phyloP scores from a whole-genome alignment of 30 jellyfish, hydroid and myxozoan genomes.

The Turritopsis dohrnii region DNA sequence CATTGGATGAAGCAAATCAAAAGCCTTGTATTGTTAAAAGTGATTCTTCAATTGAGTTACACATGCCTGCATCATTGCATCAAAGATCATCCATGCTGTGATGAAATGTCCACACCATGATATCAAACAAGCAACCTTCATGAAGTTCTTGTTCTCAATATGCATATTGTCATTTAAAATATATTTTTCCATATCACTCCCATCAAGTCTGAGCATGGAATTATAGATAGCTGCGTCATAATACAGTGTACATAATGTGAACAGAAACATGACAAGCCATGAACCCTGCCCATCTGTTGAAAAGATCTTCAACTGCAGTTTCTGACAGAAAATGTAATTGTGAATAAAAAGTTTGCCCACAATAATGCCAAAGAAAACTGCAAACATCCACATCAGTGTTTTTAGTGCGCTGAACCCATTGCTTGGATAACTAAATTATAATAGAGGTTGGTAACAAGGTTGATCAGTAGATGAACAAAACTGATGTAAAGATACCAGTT shows the following conservation, averaged over 20 bases:
- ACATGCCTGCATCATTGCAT: constrained; percentile 53
- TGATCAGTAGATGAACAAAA: too few species aligned
- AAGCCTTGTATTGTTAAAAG: too few species aligned
- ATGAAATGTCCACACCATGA: constrained; percentile 53
- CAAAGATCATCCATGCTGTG: constrained; percentile 52
- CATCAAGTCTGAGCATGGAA: constrained; percentile 18
- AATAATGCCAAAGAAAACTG: constrained; percentile 32
- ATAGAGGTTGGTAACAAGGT: background rate
- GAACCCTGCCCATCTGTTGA: constrained; percentile 51
- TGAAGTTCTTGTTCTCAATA: constrained; percentile 27
- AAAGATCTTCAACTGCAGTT: constrained; percentile 28
- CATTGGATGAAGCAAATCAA: background rate
- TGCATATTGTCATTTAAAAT: constrained; percentile 1
- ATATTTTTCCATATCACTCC: constrained; percentile 12
- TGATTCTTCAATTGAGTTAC: background rate
- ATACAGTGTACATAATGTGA: constrained; percentile 17
- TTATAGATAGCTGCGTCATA: constrained; percentile 24
- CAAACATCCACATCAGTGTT: constrained; percentile 43
- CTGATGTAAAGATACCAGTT: too few species aligned
- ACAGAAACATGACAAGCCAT: constrained; percentile 41
- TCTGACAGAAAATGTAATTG: constrained; percentile 19
- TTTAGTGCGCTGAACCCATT: constrained; percentile 38
- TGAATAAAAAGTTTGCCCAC: constrained; percentile 41
- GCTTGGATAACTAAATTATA: constrained; percentile 33
- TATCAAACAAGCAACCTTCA: constrained; percentile 37